A percentile compares a stretch with the other conserved stretches of the same genome.
Evolutionary conservation across 2,888 invertebrate species (phyloP).

Genomic region (Seira ritae): DNA sequence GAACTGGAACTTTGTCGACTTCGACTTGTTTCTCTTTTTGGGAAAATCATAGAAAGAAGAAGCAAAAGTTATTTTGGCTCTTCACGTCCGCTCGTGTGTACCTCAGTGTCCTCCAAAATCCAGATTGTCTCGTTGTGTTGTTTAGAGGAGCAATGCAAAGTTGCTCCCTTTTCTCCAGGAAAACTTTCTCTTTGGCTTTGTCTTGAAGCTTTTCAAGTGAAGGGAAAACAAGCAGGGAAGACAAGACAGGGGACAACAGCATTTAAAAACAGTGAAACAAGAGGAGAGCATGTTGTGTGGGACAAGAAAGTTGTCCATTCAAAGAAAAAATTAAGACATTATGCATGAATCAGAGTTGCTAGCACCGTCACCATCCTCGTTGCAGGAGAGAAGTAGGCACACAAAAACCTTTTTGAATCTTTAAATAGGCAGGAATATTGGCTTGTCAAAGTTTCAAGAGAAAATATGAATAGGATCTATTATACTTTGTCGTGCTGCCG

Average conservation of each 20-base stretch:
- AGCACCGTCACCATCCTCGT: not conserved
- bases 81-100: not conserved
- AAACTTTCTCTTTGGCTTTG: not conserved
- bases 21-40: not conserved
- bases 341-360: not conserved
- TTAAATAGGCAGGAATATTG: not conserved
- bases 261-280: not conserved
- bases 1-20: conserved; percentile 1
- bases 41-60: not conserved
- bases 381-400: too few species aligned
- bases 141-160: not conserved
- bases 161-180: not conserved
- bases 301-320: conserved; percentile 11
- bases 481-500: conserved; percentile 20
- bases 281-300: not conserved
- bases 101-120: not conserved
- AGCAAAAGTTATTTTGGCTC: not conserved
- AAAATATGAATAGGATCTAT: conserved; percentile 14
- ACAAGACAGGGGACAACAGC: not conserved
- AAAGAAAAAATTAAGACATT: not conserved
- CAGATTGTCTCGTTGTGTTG: not conserved
- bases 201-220: not conserved
- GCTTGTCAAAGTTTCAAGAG: not conserved
- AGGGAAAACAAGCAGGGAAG: not conserved
- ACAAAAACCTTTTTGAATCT: not conserved